These are phyloP conservation scores for Diarsia mendica DNA, from an alignment of 2,888 invertebrate species.

Conservation along the genomic window DNA sequence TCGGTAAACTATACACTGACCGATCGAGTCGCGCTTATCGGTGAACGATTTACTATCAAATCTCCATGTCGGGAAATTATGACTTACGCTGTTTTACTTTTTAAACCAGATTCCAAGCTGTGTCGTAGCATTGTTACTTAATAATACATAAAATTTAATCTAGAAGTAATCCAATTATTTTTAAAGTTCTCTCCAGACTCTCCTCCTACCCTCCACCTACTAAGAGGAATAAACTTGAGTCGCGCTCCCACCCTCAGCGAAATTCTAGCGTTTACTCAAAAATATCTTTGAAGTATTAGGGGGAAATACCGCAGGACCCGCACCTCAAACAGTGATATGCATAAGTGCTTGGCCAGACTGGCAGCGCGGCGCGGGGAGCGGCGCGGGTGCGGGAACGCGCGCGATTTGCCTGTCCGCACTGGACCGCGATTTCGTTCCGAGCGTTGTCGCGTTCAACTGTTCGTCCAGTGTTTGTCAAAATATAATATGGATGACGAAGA, in stretches of 20 bases:
- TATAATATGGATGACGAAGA: too few species aligned
- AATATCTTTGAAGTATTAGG: constrained; percentile 58
- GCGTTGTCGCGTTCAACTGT: too few species aligned
- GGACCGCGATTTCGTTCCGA: too few species aligned
- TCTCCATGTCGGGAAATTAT: constrained; percentile 56
- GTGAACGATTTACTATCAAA: constrained; percentile 72
- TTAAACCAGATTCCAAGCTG: constrained; percentile 5
- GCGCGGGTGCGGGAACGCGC: too few species aligned
- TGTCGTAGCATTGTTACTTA: constrained; percentile 4
- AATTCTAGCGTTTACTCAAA: constrained; percentile 20
- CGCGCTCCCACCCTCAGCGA: not conserved
- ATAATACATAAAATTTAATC: constrained; percentile 6
- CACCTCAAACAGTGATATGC: constrained; percentile 77
- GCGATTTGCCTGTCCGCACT: too few species aligned
- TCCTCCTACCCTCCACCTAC: too few species aligned
- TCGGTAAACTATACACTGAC: constrained; percentile 77
- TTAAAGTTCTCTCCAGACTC: not conserved
- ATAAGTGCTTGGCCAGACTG: too few species aligned
- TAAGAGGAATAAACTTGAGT: constrained; percentile 8
- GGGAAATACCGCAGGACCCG: constrained; percentile 69
- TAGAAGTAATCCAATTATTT: constrained; percentile 13
- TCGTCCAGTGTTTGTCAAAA: too few species aligned
- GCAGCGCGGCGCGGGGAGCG: too few species aligned
- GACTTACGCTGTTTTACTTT: constrained; percentile 50
- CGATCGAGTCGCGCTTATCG: constrained; percentile 78